These are phyloP conservation scores for Drosophila azteca DNA, from an alignment of 1,140 invertebrate genomes.

Conservation along the genomic window DNA sequence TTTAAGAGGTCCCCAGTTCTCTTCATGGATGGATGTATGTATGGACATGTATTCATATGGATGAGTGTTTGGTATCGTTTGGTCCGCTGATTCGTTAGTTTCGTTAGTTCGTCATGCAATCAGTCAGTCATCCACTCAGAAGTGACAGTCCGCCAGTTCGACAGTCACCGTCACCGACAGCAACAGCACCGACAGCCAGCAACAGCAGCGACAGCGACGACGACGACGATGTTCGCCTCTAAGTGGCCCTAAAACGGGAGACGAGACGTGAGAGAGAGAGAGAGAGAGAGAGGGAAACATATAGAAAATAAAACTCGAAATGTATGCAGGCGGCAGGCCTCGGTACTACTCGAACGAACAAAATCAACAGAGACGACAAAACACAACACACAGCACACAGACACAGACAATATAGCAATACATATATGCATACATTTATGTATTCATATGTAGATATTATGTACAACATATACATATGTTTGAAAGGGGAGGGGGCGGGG, in stretches of 20 bases:
- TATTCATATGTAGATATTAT: conserved; percentile 16
- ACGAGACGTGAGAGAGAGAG: conserved; percentile 6
- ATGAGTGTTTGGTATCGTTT: conserved; percentile 54
- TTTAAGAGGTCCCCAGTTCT: conserved; percentile 66
- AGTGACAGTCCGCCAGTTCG: not conserved
- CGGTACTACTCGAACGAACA: not conserved
- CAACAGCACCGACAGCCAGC: not conserved
- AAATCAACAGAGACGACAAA: conserved; percentile 45
- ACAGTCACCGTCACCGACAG: not conserved
- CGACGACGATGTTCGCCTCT: conserved; percentile 46
- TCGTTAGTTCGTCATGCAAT: conserved; percentile 76
- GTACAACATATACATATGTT: conserved; percentile 3
- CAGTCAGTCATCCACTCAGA: conserved; percentile 47
- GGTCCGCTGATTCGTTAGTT: conserved; percentile 74
- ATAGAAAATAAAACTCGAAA: conserved; percentile 48
- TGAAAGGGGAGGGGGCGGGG: not conserved
- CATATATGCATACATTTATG: not conserved
- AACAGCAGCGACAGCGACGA: not conserved
- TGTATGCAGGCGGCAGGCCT: conserved; percentile 36
- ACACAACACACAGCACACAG: conserved; percentile 1
- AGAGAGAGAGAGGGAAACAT: not conserved
- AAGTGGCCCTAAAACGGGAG: conserved; percentile 71
- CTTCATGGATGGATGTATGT: conserved; percentile 34
- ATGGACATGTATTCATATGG: conserved; percentile 32
- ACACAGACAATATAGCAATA: not conserved